These are phyloP conservation scores for Subacronicta megacephala DNA, from an alignment of 2,888 invertebrate species.

Conservation along the genomic window DNA sequence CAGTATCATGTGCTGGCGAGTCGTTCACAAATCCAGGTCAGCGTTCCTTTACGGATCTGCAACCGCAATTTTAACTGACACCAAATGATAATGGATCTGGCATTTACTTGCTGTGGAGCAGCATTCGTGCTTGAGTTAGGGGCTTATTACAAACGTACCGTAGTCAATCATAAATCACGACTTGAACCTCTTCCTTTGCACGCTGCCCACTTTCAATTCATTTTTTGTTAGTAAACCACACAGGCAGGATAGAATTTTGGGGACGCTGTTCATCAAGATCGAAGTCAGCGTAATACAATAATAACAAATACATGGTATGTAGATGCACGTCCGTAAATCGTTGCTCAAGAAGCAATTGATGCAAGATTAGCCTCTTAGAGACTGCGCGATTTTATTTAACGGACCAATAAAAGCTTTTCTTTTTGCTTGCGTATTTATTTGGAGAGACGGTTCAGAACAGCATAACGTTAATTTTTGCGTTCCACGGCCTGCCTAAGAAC, in stretches of 20 bases:
- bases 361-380: conserved; percentile 40
- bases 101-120: conserved; percentile 70
- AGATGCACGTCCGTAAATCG: not conserved
- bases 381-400: conserved; percentile 27
- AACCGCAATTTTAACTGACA: conserved; percentile 69
- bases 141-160: conserved; percentile 59
- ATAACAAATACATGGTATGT: not conserved
- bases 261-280: conserved; percentile 7
- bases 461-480: conserved; percentile 67
- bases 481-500: conserved; percentile 76
- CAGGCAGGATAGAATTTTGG: conserved; percentile 29
- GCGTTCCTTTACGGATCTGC: conserved; percentile 75
- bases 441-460: conserved; percentile 48
- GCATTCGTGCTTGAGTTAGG: conserved; percentile 70
- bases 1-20: conserved; percentile 46
- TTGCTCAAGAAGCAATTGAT: conserved; percentile 19
- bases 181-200: conserved; percentile 55
- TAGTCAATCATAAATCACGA: conserved; percentile 77
- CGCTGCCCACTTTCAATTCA: conserved; percentile 23
- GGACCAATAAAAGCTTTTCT: no score
- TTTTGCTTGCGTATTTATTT: conserved; percentile 48
- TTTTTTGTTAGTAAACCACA: conserved; percentile 52
- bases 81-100: conserved; percentile 74
- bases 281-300: conserved; percentile 3
- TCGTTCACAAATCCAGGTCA: conserved; percentile 70